Conservation (phyloP, 2,113 vertebrate species). For the Syrrhaptes paradoxus region DNA sequence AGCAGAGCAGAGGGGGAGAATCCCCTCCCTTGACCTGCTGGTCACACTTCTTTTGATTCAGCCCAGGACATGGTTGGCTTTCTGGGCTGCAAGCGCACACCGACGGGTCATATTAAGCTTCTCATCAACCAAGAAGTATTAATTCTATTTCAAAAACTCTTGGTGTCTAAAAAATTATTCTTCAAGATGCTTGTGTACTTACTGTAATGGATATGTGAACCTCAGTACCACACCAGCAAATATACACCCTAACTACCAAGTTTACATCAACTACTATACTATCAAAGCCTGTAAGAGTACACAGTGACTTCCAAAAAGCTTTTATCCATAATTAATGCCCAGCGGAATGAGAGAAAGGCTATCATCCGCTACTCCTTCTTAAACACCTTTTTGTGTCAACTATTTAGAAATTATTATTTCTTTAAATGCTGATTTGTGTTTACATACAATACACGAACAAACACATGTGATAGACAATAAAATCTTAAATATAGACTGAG, state of each 20-base stretch:
- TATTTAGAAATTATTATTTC: neutral
- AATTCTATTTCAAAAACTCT: neutral
- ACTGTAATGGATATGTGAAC: neutral
- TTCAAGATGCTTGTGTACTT: neutral
- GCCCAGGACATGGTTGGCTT: no score
- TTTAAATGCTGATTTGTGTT: neutral
- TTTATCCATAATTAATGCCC: neutral
- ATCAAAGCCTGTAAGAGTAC: neutral
- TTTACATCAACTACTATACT: neutral
- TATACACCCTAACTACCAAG: neutral
- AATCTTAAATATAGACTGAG: neutral
- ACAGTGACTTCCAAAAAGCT: neutral
- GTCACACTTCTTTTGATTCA: no score
- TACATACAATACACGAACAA: neutral
- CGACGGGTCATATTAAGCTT: no score
- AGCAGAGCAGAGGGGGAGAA: no score
- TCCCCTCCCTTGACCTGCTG: no score
- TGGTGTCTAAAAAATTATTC: neutral
- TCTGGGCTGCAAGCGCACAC: no score
- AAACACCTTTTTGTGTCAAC: neutral
- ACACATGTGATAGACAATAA: neutral
- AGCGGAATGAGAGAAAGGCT: neutral
- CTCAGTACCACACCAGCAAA: neutral
- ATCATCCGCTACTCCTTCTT: neutral
- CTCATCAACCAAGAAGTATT: neutral